phyloP scores from a whole-genome alignment of 2,888 invertebrate genomes.

The Sepioteuthis lessoniana region DNA sequence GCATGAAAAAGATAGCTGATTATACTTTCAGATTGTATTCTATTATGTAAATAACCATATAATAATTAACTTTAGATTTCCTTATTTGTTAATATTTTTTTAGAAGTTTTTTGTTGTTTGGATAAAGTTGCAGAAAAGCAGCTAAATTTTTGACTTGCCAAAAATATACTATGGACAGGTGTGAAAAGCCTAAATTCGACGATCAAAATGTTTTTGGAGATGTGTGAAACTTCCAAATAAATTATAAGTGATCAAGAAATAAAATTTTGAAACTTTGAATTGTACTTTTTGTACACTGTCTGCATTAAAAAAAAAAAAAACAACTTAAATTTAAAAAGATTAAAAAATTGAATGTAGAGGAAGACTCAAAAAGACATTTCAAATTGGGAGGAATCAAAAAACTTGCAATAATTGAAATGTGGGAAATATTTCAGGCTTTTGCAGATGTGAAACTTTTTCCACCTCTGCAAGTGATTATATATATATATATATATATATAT shows the following conservation, averaged over 20 bases:
- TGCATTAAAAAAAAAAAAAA: neutral
- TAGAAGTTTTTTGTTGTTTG: no score
- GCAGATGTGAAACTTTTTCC: neutral
- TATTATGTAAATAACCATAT: no score
- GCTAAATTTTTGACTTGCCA: neutral
- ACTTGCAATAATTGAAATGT: conserved; percentile 5
- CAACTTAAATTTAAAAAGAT: no score
- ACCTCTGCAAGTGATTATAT: neutral
- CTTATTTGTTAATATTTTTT: no score
- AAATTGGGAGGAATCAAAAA: neutral
- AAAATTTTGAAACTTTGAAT: neutral
- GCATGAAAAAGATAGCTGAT: no score
- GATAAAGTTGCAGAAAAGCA: no score
- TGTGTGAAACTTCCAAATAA: neutral
- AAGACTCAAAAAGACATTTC: neutral
- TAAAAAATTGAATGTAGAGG: neutral
- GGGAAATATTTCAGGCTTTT: neutral
- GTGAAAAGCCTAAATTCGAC: neutral
- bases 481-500: neutral
- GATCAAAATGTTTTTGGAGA: neutral
- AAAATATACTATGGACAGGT: neutral
- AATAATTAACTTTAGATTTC: no score
- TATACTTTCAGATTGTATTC: no score
- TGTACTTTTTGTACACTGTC: neutral
- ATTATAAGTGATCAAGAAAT: neutral